Percentiles rank a stretch among this genome's conserved stretches.
phyloP scores from a whole-genome alignment of 2,888 invertebrate genomes.

The Liodrosophila aerea region DNA sequence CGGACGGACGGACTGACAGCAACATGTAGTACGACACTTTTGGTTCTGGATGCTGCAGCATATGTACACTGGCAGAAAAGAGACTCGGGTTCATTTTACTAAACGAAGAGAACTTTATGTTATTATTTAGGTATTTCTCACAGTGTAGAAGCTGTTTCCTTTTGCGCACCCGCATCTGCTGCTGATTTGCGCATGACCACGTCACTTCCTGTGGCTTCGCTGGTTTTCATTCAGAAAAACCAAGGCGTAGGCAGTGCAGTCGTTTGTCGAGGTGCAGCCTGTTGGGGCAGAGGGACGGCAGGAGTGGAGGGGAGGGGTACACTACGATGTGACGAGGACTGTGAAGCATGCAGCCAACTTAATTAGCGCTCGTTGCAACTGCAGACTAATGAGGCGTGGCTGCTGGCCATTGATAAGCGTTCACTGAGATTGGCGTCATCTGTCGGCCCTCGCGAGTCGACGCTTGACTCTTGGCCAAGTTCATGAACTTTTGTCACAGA shows the following conservation, averaged over 20 bases:
- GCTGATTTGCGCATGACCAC: slow-evolving; percentile 48
- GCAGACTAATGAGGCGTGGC: slow-evolving; percentile 54
- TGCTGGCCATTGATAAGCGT: slow-evolving; percentile 55
- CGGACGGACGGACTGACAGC: slow-evolving; percentile 22
- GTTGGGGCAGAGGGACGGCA: slow-evolving; percentile 2
- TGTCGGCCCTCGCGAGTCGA: neutral
- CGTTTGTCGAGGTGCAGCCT: slow-evolving; percentile 6
- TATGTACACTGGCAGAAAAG: neutral
- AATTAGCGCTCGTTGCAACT: slow-evolving; percentile 58
- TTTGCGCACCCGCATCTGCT: slow-evolving; percentile 37
- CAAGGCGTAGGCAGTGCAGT: slow-evolving; percentile 26
- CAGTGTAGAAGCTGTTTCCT: neutral
- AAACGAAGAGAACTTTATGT: no score
- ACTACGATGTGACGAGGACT: slow-evolving; percentile 7
- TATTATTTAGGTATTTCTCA: no score
- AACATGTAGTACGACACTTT: slow-evolving; percentile 34
- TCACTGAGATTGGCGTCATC: slow-evolving; percentile 9
- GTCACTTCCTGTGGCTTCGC: slow-evolving; percentile 66
- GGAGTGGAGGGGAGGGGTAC: neutral
- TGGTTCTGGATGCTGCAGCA: slow-evolving; percentile 1
- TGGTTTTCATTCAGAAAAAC: slow-evolving; percentile 59
- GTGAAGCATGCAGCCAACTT: slow-evolving; percentile 58
- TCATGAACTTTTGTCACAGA: slow-evolving; percentile 5
- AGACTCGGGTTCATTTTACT: no score
- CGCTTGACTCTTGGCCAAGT: neutral